Conservation (phyloP, 2,888 invertebrate species). For the Platycheirus albimanus region DNA sequence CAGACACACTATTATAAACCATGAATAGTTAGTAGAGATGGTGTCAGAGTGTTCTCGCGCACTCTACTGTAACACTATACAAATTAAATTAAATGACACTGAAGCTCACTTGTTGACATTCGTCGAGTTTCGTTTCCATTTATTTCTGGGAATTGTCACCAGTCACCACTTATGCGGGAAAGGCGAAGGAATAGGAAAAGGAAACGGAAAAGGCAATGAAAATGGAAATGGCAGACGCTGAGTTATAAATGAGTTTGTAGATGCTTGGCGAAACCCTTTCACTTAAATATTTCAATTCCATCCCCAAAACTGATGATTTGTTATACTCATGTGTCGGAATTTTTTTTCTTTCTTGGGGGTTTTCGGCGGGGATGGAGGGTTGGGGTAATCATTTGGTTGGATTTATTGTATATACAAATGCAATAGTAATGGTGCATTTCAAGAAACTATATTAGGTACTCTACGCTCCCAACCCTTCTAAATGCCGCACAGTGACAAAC, state of each 20-base stretch:
- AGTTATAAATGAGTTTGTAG: constrained; percentile 64
- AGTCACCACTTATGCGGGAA: constrained; percentile 64
- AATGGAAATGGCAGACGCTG: not conserved
- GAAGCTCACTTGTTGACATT: constrained; percentile 71
- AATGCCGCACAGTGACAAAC: no score
- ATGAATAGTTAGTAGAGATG: not conserved
- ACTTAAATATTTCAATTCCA: constrained; percentile 57
- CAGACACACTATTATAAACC: not conserved
- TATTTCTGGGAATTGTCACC: constrained; percentile 66
- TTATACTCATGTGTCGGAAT: constrained; percentile 27
- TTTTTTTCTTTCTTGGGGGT: constrained; percentile 2
- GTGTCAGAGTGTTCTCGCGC: constrained; percentile 30
- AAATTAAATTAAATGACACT: constrained; percentile 73
- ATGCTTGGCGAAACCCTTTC: constrained; percentile 32
- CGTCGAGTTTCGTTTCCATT: constrained; percentile 67
- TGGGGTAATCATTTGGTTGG: no score
- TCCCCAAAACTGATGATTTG: constrained; percentile 32
- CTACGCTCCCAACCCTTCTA: no score
- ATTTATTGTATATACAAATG: no score
- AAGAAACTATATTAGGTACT: no score
- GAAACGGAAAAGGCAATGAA: not conserved
- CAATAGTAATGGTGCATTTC: no score
- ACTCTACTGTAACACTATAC: constrained; percentile 62
- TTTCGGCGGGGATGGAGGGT: no score
- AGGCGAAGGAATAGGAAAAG: not conserved